Conservation (phyloP, 2,797 vertebrate genomes). For the Cyclura pinguis region DNA sequence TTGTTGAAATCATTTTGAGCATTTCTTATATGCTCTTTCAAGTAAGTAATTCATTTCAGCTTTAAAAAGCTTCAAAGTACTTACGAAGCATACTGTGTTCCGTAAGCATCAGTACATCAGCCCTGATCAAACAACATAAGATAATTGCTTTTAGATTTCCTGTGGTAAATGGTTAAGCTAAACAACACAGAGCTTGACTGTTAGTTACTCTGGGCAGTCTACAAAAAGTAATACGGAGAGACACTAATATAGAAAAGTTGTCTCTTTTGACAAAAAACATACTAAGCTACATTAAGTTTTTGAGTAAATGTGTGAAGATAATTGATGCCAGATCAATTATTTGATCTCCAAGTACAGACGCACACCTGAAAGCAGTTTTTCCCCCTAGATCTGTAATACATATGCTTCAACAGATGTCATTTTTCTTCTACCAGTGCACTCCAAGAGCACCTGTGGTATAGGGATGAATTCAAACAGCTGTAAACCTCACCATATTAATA, state of each 20-base stretch:
- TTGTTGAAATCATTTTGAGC: constrained; percentile 6
- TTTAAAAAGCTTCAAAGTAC: constrained; percentile 31
- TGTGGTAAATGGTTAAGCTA: neutral
- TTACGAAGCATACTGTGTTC: constrained; percentile 11
- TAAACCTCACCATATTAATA: neutral
- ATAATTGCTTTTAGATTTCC: constrained; percentile 40
- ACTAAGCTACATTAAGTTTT: constrained; percentile 8
- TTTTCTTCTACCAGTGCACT: neutral
- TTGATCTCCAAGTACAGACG: constrained; percentile 7
- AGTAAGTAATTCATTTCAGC: constrained; percentile 11
- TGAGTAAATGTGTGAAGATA: neutral
- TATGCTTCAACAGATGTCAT: neutral
- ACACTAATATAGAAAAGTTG: neutral
- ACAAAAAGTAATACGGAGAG: neutral
- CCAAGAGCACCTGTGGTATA: neutral
- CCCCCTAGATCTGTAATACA: neutral
- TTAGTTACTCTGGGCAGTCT: neutral
- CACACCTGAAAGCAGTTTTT: neutral
- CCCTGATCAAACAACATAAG: neutral
- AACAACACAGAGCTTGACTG: neutral
- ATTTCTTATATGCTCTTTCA: constrained; percentile 3
- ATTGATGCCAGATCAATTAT: neutral
- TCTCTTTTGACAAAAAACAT: constrained; percentile 5
- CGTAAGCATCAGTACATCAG: constrained; percentile 16
- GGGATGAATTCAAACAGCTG: neutral